These are phyloP conservation scores for Clarias platycephalus DNA, from an alignment of 2,797 vertebrate species.

Conservation along the genomic window DNA sequence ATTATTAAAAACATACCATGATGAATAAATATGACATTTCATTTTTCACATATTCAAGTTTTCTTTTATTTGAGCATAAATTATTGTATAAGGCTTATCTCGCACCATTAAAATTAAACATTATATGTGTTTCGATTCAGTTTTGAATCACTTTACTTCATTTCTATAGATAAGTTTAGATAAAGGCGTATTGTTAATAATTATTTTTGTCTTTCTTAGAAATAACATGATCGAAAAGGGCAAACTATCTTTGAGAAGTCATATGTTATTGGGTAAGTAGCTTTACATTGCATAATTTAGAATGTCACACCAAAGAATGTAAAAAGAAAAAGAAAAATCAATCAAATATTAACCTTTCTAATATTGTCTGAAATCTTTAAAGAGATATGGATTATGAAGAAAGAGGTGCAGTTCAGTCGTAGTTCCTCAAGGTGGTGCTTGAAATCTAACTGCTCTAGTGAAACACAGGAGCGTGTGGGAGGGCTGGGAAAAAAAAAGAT, in stretches of 20 bases:
- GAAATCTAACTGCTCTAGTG: conserved; percentile 43
- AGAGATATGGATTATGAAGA: neutral
- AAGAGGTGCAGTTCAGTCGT: conserved; percentile 18
- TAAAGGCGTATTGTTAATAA: neutral
- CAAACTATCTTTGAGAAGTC: neutral
- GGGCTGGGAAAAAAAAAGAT: conserved; percentile 23
- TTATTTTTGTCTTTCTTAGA: neutral
- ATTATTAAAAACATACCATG: neutral
- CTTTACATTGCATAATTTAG: neutral
- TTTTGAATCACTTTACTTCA: neutral
- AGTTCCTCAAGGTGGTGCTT: conserved; percentile 65
- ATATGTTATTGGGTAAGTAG: no score
- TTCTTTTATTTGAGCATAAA: neutral
- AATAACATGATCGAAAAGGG: neutral
- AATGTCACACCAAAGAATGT: neutral
- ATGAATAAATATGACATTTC: neutral
- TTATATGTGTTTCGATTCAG: neutral
- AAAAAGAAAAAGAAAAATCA: neutral
- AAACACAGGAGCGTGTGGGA: neutral
- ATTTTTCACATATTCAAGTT: neutral
- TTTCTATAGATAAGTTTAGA: neutral
- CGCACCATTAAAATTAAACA: neutral
- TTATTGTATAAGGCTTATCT: neutral
- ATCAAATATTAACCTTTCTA: no score
- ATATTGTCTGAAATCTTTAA: neutral